Evolutionary conservation across 2,888 invertebrate species (phyloP), one percentile per base, ranked within the genome.

Genomic region (Drosophila mettleri): DNA sequence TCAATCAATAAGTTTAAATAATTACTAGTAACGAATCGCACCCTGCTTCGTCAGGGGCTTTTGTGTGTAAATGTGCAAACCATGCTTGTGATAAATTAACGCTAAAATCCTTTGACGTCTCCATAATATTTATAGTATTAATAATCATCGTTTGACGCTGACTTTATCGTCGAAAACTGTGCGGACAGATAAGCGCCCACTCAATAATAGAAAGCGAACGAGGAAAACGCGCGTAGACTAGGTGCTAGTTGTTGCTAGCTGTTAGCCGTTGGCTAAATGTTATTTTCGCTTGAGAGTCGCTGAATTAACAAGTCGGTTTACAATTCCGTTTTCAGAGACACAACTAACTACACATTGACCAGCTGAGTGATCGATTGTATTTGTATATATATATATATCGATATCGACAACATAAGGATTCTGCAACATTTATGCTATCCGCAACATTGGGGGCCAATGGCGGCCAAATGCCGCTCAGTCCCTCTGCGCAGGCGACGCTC

Each of bases 401-500:
- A 48, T 20, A 48, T n/a, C 12, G 31, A 22, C 29, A 36, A 29
- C 41, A 24, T 10, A 22, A 58, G 34, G 65, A 57, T 48, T 38
- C 61, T 63, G 20, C 59, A 80, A 61, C 74, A 88, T 89, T 82
- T 76, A 90, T 90, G 91, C 80, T 90, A 65, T 86, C 91, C 61
- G 66, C 88, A 71, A 75, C 84, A 59, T 74, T 89, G 57, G 90
- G 92, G 90, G 90, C 89, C 76, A 89, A 90, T 80, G 89, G 87
- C 69, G 83, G 83, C 80, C 76, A 67, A n/a, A 72, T 72, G 85
- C 91, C 92, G 75, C 88, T 92, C 74, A 92, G 92, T 85, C 92
- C 91, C 78, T 89, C 91, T 62, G 92, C 92, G 57, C 92, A 92
- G 88, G 92, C 92, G 73, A 92, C 92, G 67, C 84, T 92, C 73